A percentile compares a stretch with the other conserved stretches of the same genome.
phyloP scores from a whole-genome alignment of 2,797 vertebrate species.

The Enteromius trimaculatus region DNA sequence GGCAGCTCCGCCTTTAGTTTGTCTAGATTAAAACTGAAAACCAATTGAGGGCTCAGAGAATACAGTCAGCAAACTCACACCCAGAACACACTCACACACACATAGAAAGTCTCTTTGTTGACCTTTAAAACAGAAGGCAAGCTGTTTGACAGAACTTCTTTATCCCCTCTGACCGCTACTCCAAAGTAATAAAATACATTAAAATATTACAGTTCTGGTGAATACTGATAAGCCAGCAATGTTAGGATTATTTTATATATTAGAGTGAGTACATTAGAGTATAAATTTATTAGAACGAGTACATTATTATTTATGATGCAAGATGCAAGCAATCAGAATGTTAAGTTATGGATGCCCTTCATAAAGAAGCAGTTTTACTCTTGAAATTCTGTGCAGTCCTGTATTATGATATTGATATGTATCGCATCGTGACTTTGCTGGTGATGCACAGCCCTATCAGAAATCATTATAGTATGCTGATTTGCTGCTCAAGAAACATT shows the following conservation, averaged over 20 bases:
- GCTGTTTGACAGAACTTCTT: not conserved
- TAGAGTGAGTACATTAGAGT: too few species aligned
- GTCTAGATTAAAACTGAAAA: constrained; percentile 35
- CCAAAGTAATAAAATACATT: not conserved
- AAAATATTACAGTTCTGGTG: not conserved
- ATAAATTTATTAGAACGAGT: too few species aligned
- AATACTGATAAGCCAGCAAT: not conserved
- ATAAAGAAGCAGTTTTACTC: too few species aligned
- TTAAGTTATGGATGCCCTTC: too few species aligned
- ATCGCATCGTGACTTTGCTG: too few species aligned
- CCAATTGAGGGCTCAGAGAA: not conserved
- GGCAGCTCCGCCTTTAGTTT: constrained; percentile 17
- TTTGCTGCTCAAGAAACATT: not conserved
- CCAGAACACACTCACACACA: not conserved
- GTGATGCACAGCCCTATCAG: too few species aligned
- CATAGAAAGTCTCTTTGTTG: not conserved
- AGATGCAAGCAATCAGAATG: too few species aligned
- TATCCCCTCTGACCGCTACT: not conserved
- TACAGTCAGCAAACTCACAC: constrained; percentile 5
- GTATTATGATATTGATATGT: too few species aligned
- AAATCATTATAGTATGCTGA: not conserved
- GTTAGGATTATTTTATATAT: not conserved
- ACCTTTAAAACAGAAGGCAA: constrained; percentile 15
- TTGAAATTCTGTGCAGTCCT: too few species aligned
- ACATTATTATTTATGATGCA: too few species aligned